Evolutionary conservation across 2,888 invertebrate species (phyloP).

Genomic region (Gasteruption jaculator): DNA sequence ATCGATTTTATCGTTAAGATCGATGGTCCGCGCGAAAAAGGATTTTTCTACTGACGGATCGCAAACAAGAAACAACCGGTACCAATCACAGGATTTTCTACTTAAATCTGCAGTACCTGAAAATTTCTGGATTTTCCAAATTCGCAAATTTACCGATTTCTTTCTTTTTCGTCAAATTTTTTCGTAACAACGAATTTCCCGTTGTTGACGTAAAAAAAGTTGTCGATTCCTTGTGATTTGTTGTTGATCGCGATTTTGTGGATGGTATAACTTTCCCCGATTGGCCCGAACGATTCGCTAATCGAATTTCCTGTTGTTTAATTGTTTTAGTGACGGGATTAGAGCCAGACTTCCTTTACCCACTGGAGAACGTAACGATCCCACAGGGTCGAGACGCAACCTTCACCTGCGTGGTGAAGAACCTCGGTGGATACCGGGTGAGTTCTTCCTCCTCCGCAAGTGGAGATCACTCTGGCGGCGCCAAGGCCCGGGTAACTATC

Average conservation of each 20-base stretch:
- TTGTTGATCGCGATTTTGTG: slow-evolving; percentile 12
- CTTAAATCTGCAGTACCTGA: too few relatives aligned
- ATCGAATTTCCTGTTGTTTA: slow-evolving; percentile 3
- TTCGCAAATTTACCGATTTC: too few relatives aligned
- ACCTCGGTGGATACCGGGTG: slow-evolving; percentile 76
- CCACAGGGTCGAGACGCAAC: slow-evolving; percentile 79
- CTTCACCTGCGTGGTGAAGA: slow-evolving; percentile 81
- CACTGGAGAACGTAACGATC: slow-evolving; percentile 79
- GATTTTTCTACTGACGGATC: too few relatives aligned
- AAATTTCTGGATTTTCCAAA: too few relatives aligned
- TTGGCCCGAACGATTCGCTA: slow-evolving; percentile 10
- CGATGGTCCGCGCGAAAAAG: too few relatives aligned
- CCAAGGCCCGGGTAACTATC: slow-evolving; percentile 50
- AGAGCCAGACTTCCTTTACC: slow-evolving; percentile 76
- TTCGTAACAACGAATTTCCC: too few relatives aligned
- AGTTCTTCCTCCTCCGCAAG: slow-evolving; percentile 62
- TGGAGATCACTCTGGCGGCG: slow-evolving; percentile 48
- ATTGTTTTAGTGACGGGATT: slow-evolving; percentile 61
- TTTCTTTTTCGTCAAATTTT: too few relatives aligned
- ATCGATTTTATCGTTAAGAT: too few relatives aligned
- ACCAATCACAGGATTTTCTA: too few relatives aligned
- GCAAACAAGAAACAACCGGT: too few relatives aligned
- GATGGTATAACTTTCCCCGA: slow-evolving; percentile 15
- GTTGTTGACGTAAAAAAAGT: slow-evolving; percentile 15
- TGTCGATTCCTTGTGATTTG: slow-evolving; percentile 14